These are phyloP conservation scores for Lampris incognitus DNA, from an alignment of 2,113 vertebrate species.

Conservation along the genomic window DNA sequence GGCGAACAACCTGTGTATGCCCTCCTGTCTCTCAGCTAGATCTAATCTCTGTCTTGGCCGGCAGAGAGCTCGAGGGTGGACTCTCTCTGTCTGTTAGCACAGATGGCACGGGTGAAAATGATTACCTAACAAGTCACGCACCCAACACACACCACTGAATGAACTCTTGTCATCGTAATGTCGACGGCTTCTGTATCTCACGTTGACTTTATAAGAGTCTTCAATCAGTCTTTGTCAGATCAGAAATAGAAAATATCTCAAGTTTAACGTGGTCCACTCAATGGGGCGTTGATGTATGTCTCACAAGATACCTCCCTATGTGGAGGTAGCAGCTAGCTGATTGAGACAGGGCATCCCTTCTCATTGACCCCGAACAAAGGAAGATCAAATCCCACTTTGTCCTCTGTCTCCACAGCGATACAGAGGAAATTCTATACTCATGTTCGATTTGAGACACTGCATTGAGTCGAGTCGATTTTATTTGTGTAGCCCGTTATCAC, in stretches of 20 bases:
- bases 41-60: slow-evolving; percentile 27
- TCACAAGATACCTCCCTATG: slow-evolving; percentile 21
- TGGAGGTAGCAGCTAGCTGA: slow-evolving; percentile 38
- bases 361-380: slow-evolving; percentile 9
- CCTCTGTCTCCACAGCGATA: slow-evolving; percentile 1
- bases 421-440: neutral
- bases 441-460: slow-evolving; percentile 17
- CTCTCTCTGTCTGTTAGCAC: slow-evolving; percentile 27
- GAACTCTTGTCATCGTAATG: slow-evolving; percentile 34
- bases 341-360: slow-evolving; percentile 21
- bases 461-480: neutral
- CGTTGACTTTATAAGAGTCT: slow-evolving; percentile 36
- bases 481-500: too few species aligned
- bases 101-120: slow-evolving; percentile 17
- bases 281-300: slow-evolving; percentile 26
- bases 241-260: slow-evolving; percentile 25
- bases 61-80: slow-evolving; percentile 15
- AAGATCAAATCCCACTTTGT: slow-evolving; percentile 13
- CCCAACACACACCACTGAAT: slow-evolving; percentile 16
- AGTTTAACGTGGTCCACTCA: slow-evolving; percentile 20
- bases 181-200: slow-evolving; percentile 39
- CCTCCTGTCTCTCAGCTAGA: neutral
- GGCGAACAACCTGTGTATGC: neutral
- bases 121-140: neutral
- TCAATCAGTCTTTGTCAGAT: slow-evolving; percentile 37